Evolutionary conservation across 64 coral and sea anemone genomes (phyloP).

Genomic region (Montipora foliosa): DNA sequence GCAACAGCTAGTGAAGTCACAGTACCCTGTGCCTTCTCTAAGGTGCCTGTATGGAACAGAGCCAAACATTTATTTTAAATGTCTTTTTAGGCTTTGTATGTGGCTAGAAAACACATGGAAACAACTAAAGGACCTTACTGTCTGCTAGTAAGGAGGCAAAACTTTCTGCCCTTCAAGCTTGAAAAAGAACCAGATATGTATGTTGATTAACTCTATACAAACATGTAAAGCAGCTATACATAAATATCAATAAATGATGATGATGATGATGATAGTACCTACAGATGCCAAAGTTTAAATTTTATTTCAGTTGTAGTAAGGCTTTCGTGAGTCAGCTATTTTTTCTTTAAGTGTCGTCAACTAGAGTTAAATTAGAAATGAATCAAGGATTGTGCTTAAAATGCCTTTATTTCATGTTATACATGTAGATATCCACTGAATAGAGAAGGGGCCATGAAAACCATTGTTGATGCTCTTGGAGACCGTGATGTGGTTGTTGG

Average conservation of each 20-base stretch:
- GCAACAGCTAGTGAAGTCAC: no score
- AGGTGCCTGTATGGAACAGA: background rate
- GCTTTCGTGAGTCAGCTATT: no score
- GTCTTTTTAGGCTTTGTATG: constrained; percentile 87
- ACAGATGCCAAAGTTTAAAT: no score
- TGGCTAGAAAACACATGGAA: constrained; percentile 97
- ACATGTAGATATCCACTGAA: constrained; percentile 77
- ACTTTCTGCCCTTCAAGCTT: constrained; percentile 94
- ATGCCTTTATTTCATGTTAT: background rate
- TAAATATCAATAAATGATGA: no score
- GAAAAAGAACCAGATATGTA: constrained; percentile 71
- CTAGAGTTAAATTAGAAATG: no score
- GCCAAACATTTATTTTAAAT: background rate
- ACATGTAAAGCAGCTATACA: no score
- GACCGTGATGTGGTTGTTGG: constrained; percentile 94
- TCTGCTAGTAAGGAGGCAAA: constrained; percentile 90
- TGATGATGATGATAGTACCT: no score
- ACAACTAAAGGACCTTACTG: constrained; percentile 98
- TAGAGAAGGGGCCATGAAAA: constrained; percentile 83
- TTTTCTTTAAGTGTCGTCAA: no score
- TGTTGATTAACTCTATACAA: background rate
- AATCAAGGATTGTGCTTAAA: no score
- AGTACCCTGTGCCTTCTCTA: no score
- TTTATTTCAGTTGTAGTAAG: no score
- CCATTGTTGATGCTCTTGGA: constrained; percentile 84